Evolutionary conservation across 2,797 vertebrate genomes (phyloP).

Genomic region (Muraenolepis orangiensis): DNA sequence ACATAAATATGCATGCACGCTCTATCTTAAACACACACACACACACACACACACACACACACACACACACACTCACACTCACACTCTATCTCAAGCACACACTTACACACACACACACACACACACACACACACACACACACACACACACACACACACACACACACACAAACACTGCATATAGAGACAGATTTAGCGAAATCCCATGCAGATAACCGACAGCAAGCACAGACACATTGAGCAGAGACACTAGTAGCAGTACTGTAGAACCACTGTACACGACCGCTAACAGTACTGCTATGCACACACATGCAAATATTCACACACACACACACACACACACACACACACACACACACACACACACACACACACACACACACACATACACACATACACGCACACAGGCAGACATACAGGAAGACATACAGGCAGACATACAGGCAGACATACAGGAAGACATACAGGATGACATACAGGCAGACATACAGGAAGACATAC

Average conservation of each 20-base stretch:
- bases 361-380: too few relatives aligned
- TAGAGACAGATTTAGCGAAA: background rate
- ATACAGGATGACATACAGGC: too few relatives aligned
- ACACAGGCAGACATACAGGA: too few relatives aligned
- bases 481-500: too few relatives aligned
- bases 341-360: background rate
- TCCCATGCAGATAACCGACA: background rate
- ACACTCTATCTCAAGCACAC: background rate
- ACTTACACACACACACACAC: too few relatives aligned
- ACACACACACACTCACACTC: background rate
- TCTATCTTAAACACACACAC: too few relatives aligned
- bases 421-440: too few relatives aligned
- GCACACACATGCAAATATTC: background rate
- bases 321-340: background rate
- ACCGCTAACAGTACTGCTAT: background rate
- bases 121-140: background rate
- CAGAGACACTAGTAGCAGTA: background rate
- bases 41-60: background rate
- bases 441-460: too few relatives aligned
- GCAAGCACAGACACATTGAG: background rate
- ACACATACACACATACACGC: too few relatives aligned
- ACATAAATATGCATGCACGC: too few relatives aligned
- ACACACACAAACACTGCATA: background rate
- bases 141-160: background rate
- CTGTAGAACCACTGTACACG: background rate